Evolutionary conservation across 2,797 vertebrate genomes (phyloP).

Genomic region (Gorsachius magnificus): DNA sequence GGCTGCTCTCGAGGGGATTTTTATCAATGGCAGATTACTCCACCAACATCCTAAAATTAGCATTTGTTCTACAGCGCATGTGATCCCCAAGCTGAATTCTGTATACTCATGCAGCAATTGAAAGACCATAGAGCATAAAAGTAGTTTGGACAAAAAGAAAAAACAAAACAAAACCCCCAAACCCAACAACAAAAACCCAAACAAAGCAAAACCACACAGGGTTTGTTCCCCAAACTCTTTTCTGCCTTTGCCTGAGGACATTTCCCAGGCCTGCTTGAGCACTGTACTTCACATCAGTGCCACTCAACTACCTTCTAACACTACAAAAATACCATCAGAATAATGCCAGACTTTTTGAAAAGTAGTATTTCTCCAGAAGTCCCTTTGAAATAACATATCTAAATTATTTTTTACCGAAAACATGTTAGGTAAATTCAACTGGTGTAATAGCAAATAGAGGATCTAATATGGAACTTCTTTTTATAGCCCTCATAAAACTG

Average conservation of each 20-base stretch:
- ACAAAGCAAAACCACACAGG: neutral
- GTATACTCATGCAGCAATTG: neutral
- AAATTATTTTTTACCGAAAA: neutral
- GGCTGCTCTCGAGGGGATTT: neutral
- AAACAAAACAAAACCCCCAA: neutral
- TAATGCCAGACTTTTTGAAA: neutral
- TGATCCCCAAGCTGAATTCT: neutral
- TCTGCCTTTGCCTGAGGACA: neutral
- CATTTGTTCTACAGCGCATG: neutral
- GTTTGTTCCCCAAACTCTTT: neutral
- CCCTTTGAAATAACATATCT: neutral
- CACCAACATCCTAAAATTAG: neutral
- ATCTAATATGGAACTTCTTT: neutral
- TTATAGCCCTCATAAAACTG: neutral
- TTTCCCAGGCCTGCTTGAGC: neutral
- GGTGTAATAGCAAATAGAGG: neutral
- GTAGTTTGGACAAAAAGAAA: neutral
- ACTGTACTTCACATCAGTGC: neutral
- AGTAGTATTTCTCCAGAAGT: neutral
- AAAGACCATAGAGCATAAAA: neutral
- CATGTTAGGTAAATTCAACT: neutral
- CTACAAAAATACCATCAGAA: neutral
- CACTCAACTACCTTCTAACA: neutral
- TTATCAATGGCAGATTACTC: neutral
- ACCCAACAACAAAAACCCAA: neutral